Evolutionary conservation across 2,888 invertebrate genomes (phyloP).

Genomic region (Brassicogethes aeneus): DNA sequence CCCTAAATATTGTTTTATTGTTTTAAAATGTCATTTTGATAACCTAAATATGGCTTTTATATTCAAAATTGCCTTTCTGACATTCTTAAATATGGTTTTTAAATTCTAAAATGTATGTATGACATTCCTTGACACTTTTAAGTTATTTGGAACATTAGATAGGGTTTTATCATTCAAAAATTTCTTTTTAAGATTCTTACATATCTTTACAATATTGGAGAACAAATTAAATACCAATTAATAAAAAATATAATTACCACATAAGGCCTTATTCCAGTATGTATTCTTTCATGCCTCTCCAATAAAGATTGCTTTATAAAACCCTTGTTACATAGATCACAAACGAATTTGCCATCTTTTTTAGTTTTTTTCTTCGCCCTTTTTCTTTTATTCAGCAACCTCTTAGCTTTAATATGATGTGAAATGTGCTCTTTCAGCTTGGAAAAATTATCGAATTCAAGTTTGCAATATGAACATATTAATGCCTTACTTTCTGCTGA

Average conservation of each 20-base stretch:
- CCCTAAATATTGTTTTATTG: no score
- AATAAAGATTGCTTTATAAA: constrained; percentile 58
- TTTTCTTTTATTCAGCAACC: constrained; percentile 21
- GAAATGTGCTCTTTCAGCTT: constrained; percentile 44
- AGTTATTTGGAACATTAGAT: no score
- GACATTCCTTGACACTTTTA: no score
- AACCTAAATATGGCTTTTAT: no score
- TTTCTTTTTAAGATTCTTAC: no score
- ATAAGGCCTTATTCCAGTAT: constrained; percentile 57
- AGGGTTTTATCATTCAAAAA: no score
- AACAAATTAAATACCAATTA: background rate
- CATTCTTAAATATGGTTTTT: no score
- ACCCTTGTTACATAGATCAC: constrained; percentile 45
- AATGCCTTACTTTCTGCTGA: constrained; percentile 31
- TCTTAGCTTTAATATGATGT: constrained; percentile 46
- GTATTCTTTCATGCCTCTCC: constrained; percentile 54
- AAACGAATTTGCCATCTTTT: constrained; percentile 28
- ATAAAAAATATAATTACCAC: constrained; percentile 34
- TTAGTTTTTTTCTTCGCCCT: constrained; percentile 11
- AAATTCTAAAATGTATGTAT: no score
- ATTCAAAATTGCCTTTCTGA: no score
- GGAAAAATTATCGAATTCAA: constrained; percentile 41
- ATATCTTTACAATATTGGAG: background rate
- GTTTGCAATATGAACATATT: constrained; percentile 50
- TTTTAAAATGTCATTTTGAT: no score